A percentile compares a stretch with the other conserved stretches of the same genome.
These are phyloP conservation scores for Polymixis flavicincta DNA, from an alignment of 2,888 invertebrate genomes.

Conservation along the genomic window DNA sequence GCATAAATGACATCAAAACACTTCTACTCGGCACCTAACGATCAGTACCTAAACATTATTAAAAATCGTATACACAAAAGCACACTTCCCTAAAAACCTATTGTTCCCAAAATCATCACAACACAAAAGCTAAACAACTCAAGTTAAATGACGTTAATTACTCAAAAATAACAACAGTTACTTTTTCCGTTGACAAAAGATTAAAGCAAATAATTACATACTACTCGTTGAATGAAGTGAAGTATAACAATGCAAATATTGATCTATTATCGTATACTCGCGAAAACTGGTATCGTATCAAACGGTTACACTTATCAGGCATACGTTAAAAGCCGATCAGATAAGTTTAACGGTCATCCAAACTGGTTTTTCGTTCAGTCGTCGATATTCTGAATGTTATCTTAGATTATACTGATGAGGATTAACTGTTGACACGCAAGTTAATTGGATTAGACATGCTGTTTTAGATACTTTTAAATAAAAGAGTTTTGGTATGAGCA, in stretches of 20 bases:
- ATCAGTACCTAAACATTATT: neutral
- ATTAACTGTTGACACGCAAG: conserved; percentile 49
- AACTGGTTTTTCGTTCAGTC: conserved; percentile 79
- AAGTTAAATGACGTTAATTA: conserved; percentile 37
- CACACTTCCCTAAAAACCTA: conserved; percentile 27
- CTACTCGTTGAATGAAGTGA: conserved; percentile 35
- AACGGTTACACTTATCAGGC: conserved; percentile 75
- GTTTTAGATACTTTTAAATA: neutral
- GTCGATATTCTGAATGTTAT: conserved; percentile 49
- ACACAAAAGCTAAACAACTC: conserved; percentile 26
- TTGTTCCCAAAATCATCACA: conserved; percentile 16
- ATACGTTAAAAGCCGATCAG: conserved; percentile 75
- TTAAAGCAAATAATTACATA: conserved; percentile 52
- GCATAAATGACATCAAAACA: neutral
- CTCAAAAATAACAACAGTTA: conserved; percentile 54
- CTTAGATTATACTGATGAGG: conserved; percentile 59
- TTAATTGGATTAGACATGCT: conserved; percentile 32
- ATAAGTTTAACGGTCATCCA: conserved; percentile 82
- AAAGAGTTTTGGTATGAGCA: neutral
- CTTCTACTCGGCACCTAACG: no score
- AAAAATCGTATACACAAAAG: neutral
- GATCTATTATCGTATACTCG: conserved; percentile 74
- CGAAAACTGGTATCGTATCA: conserved; percentile 73
- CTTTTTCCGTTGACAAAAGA: conserved; percentile 48
- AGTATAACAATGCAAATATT: conserved; percentile 70